These are phyloP conservation scores for Oryzias sinensis DNA, from an alignment of 2,797 vertebrate genomes.

Conservation along the genomic window DNA sequence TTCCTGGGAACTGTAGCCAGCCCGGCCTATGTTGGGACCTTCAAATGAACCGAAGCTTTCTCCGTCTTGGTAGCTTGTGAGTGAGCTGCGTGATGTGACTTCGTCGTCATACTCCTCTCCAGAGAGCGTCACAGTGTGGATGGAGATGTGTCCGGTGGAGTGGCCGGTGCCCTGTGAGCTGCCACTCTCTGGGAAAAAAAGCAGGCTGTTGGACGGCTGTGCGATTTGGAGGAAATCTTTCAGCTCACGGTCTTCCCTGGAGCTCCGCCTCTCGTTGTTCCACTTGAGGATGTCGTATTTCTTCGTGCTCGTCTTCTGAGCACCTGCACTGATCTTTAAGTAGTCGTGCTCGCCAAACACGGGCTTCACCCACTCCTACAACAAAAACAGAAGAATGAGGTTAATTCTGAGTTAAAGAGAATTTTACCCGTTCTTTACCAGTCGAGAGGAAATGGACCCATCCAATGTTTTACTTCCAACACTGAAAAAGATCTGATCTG, in stretches of 20 bases:
- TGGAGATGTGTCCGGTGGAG: constrained; percentile 81
- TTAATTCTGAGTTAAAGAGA: background rate
- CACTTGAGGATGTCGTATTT: constrained; percentile 20
- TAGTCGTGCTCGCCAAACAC: constrained; percentile 76
- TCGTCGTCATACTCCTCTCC: constrained; percentile 72
- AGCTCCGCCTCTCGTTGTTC: constrained; percentile 38
- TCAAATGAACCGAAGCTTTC: constrained; percentile 55
- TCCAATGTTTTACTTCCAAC: no score
- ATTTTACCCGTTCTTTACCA: no score
- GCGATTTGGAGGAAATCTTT: constrained; percentile 3
- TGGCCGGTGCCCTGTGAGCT: constrained; percentile 49
- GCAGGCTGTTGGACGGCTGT: constrained; percentile 32
- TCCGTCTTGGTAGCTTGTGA: constrained; percentile 26
- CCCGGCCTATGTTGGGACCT: constrained; percentile 23
- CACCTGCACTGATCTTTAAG: constrained; percentile 52
- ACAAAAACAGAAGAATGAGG: constrained; percentile 7
- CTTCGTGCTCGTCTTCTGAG: constrained; percentile 51
- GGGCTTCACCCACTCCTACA: constrained; percentile 88
- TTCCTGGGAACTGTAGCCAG: constrained; percentile 18
- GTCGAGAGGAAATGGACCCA: no score
- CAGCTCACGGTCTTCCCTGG: constrained; percentile 12
- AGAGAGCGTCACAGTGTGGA: constrained; percentile 85
- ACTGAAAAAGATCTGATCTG: no score
- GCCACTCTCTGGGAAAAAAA: constrained; percentile 25
- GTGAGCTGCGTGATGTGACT: constrained; percentile 40